Percentiles rank a stretch among this genome's conserved stretches.
These are phyloP conservation scores for Tinea pellionella DNA, from an alignment of 2,888 invertebrate species.

Conservation along the genomic window DNA sequence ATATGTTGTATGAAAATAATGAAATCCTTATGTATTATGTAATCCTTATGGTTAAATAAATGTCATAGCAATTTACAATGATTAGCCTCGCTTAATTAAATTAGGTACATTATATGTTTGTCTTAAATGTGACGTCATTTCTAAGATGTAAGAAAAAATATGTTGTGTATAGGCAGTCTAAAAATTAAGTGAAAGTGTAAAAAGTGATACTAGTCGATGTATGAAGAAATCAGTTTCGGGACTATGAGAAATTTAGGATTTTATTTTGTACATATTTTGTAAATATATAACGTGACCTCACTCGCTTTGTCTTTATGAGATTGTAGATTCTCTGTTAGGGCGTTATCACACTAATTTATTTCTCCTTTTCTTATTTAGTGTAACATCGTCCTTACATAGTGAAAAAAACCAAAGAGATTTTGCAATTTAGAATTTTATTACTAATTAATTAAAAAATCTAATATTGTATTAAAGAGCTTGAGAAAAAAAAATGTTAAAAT, in stretches of 20 bases:
- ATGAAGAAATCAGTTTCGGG: neutral
- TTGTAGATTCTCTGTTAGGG: neutral
- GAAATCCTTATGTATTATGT: too few relatives aligned
- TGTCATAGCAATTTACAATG: too few relatives aligned
- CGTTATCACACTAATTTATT: neutral
- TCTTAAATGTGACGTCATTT: too few relatives aligned
- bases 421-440: conserved; percentile 19
- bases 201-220: neutral
- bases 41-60: too few relatives aligned
- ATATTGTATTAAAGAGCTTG: neutral
- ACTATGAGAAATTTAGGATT: neutral
- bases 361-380: neutral
- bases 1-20: too few relatives aligned
- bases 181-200: neutral
- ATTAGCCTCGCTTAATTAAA: too few relatives aligned
- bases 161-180: too few relatives aligned
- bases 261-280: neutral
- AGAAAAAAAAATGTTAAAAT: neutral
- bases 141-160: too few relatives aligned
- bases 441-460: neutral
- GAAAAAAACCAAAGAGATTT: conserved; percentile 55
- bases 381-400: neutral
- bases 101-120: too few relatives aligned
- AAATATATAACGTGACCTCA: neutral
- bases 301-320: neutral